phyloP scores from a whole-genome alignment of 2,888 invertebrate genomes.

The Campoplex nolae region DNA sequence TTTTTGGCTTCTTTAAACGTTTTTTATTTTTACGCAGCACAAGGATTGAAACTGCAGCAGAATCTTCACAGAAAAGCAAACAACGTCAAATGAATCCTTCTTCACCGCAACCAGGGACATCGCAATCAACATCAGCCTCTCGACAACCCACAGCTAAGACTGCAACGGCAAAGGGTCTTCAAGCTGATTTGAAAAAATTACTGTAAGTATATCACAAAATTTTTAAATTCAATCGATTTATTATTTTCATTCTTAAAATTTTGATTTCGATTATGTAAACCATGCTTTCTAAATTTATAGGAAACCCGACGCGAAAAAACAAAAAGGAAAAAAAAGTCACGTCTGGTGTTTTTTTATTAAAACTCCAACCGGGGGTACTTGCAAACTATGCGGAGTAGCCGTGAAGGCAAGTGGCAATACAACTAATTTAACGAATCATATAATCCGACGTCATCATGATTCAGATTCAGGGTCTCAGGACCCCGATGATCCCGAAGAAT shows the following conservation, averaged over 20 bases:
- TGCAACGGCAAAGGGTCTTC: neutral
- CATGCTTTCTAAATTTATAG: neutral
- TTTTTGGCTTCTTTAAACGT: no score
- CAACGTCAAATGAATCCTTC: neutral
- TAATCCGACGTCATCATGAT: conserved; percentile 19
- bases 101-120: neutral
- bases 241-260: neutral
- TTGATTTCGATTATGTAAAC: neutral
- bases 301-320: neutral
- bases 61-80: neutral
- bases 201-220: neutral
- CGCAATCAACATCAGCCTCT: neutral
- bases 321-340: conserved; percentile 23
- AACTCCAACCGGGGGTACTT: conserved; percentile 37
- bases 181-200: conserved; percentile 5
- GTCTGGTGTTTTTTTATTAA: conserved; percentile 51
- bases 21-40: neutral
- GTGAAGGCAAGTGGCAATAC: conserved; percentile 53
- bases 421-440: conserved; percentile 46
- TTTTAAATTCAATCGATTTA: neutral
- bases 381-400: conserved; percentile 49
- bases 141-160: no score
- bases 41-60: neutral
- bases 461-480: neutral
- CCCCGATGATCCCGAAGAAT: neutral